Conservation (phyloP, 2,797 vertebrate species). For the Glossophaga mutica region DNA sequence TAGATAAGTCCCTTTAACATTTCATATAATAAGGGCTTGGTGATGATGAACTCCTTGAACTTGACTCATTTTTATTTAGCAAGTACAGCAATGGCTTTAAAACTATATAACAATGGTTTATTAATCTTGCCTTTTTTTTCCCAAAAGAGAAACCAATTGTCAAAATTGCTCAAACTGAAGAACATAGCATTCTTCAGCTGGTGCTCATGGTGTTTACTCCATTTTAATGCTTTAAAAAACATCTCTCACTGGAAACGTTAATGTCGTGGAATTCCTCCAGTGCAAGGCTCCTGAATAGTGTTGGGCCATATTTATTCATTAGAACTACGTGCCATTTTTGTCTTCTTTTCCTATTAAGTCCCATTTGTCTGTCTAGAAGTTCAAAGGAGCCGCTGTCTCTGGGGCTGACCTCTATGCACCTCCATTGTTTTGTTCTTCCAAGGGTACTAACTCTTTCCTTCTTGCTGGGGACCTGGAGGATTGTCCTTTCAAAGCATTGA, state of each 20-base stretch:
- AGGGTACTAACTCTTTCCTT: slow-evolving; percentile 47
- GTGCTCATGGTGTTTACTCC: background rate
- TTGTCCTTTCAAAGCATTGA: slow-evolving; percentile 59
- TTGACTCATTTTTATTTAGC: background rate
- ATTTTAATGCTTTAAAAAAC: slow-evolving; percentile 43
- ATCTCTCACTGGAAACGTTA: slow-evolving; percentile 28
- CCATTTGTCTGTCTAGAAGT: slow-evolving; percentile 66
- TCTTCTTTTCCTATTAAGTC: slow-evolving; percentile 54
- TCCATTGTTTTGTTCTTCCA: slow-evolving; percentile 41
- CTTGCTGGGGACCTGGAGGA: slow-evolving; percentile 54
- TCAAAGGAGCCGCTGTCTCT: slow-evolving; percentile 63
- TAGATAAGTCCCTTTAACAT: no score
- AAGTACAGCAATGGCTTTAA: background rate
- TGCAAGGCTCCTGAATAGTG: slow-evolving; percentile 45
- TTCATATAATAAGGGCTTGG: no score
- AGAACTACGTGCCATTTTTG: slow-evolving; percentile 57
- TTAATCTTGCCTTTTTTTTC: background rate
- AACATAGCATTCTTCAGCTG: background rate
- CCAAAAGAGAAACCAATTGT: background rate
- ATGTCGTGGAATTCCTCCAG: slow-evolving; percentile 26
- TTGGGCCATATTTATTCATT: slow-evolving; percentile 54
- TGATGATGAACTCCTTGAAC: no score
- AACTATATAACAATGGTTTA: background rate
- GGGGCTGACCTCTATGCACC: slow-evolving; percentile 40
- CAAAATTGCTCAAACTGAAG: background rate